A percentile compares a stretch with the other conserved stretches of the same genome.
Evolutionary conservation across 2,797 vertebrate species (phyloP).

Genomic region (Propithecus perrieri): DNA sequence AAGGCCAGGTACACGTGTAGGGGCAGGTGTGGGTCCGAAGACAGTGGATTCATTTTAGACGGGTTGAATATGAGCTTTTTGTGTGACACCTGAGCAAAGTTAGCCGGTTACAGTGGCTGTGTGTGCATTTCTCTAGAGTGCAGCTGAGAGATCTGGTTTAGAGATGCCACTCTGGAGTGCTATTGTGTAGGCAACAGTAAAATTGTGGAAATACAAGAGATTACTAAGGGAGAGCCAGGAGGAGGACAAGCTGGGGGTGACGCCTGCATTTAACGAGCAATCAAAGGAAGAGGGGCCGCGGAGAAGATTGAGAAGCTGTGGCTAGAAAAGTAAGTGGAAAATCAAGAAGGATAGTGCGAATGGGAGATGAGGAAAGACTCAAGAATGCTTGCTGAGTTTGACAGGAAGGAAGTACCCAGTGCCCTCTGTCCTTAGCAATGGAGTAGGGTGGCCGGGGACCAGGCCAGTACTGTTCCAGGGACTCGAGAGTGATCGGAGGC

Average conservation of each 20-base stretch:
- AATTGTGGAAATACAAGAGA: neutral
- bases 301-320: neutral
- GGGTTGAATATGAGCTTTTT: neutral
- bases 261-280: neutral
- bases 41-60: neutral
- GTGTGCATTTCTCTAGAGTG: neutral
- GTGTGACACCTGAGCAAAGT: neutral
- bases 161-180: neutral
- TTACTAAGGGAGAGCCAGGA: neutral
- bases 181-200: neutral
- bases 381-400: neutral
- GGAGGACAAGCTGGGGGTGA: neutral
- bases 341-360: neutral
- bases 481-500: neutral
- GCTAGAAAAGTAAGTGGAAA: neutral
- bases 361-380: neutral
- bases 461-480: neutral
- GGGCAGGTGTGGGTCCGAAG: neutral
- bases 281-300: neutral
- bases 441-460: neutral
- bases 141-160: neutral
- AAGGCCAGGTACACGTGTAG: neutral
- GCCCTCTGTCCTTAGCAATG: neutral
- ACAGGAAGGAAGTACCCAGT: neutral
- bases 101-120: neutral